A percentile compares a stretch with the other conserved stretches of the same genome.
These are phyloP conservation scores for Sphaerophoria taeniata DNA, from an alignment of 2,888 invertebrate species.

Conservation along the genomic window DNA sequence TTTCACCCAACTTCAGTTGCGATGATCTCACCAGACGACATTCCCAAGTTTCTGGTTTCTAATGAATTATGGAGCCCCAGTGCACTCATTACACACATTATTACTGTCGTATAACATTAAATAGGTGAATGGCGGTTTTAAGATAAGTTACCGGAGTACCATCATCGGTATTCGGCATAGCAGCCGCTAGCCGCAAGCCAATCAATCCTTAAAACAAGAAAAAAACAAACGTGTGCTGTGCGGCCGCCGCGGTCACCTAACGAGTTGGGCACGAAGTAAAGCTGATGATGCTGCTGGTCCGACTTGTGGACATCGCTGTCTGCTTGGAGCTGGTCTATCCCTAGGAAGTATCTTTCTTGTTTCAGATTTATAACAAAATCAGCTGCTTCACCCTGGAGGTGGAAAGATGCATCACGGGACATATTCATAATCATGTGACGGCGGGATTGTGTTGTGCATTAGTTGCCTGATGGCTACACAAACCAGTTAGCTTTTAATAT, in stretches of 20 bases:
- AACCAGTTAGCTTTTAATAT: conserved; percentile 41
- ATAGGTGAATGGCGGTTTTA: conserved; percentile 41
- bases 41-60: conserved; percentile 62
- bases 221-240: background rate
- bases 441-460: conserved; percentile 1
- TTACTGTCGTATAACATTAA: conserved; percentile 22
- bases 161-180: background rate
- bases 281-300: conserved; percentile 4
- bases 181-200: background rate
- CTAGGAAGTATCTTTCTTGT: conserved; percentile 18
- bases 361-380: conserved; percentile 18
- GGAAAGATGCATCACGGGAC: conserved; percentile 26
- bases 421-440: conserved; percentile 29
- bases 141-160: conserved; percentile 19
- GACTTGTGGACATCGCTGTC: background rate
- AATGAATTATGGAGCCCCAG: conserved; percentile 61
- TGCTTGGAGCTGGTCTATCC: background rate
- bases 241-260: background rate
- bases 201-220: conserved; percentile 10
- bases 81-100: conserved; percentile 65
- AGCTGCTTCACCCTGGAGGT: conserved; percentile 35
- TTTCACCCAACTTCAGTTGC: conserved; percentile 55
- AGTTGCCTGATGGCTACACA: conserved; percentile 20
- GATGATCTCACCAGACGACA: conserved; percentile 58
- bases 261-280: conserved; percentile 7